A percentile compares a stretch with the other conserved stretches of the same genome.
Evolutionary conservation across 2,888 invertebrate genomes (phyloP).

Genomic region (Paralinhomoeus sp.): DNA sequence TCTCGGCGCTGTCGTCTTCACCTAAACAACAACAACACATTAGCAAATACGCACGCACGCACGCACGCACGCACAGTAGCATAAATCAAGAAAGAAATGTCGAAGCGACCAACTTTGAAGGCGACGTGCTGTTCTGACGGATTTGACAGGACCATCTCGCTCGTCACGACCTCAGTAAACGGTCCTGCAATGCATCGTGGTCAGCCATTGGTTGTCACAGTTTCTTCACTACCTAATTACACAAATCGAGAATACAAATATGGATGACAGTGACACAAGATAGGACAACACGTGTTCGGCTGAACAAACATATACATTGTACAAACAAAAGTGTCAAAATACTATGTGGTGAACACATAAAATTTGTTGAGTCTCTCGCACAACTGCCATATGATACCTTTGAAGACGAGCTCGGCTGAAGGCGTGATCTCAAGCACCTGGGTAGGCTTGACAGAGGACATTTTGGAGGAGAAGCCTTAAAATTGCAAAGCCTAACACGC

Average conservation of each 20-base stretch:
- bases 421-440: slow-evolving; percentile 19
- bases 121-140: slow-evolving; percentile 61
- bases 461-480: too few relatives aligned
- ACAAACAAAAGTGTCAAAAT: neutral
- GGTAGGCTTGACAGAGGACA: too few relatives aligned
- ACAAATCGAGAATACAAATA: neutral
- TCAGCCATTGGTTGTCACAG: slow-evolving; percentile 2
- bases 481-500: too few relatives aligned
- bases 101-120: too few relatives aligned
- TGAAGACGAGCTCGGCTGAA: slow-evolving; percentile 23
- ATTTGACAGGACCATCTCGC: slow-evolving; percentile 67
- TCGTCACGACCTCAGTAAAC: slow-evolving; percentile 57
- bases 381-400: too few relatives aligned
- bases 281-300: too few relatives aligned
- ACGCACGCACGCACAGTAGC: too few relatives aligned
- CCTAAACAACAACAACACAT: too few relatives aligned
- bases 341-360: neutral
- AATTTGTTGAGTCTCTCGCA: too few relatives aligned
- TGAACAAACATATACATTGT: neutral
- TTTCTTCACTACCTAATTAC: neutral
- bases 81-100: too few relatives aligned
- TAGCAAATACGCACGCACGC: too few relatives aligned
- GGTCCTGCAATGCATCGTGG: slow-evolving; percentile 40
- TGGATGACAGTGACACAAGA: too few relatives aligned
- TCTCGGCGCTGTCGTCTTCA: slow-evolving; percentile 97